Percentiles rank a stretch among this genome's conserved stretches.
phyloP scores from a whole-genome alignment of 1,140 invertebrate genomes.

The Hyposmocoma kahamanoa region DNA sequence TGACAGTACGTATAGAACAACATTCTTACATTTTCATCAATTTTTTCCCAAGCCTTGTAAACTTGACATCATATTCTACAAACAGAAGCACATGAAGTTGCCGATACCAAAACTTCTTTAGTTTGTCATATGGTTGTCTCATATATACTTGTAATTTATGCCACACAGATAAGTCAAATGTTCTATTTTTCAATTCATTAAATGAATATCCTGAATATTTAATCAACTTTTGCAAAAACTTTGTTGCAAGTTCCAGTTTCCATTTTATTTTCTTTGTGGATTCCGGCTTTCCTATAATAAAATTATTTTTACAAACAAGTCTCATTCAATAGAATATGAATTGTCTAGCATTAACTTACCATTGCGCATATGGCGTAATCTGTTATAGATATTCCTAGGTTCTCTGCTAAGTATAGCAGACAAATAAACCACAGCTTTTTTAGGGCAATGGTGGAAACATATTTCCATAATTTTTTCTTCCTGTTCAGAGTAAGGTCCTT shows the following conservation, averaged over 20 bases:
- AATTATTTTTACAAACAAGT: neutral
- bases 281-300: conserved; percentile 30
- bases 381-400: conserved; percentile 46
- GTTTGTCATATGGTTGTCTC: conserved; percentile 30
- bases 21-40: conserved; percentile 34
- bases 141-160: conserved; percentile 37
- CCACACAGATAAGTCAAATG: conserved; percentile 41
- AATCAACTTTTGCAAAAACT: conserved; percentile 37
- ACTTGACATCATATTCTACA: conserved; percentile 37
- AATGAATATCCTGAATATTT: conserved; percentile 30
- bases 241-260: conserved; percentile 38
- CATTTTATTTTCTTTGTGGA: conserved; percentile 38
- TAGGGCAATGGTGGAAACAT: conserved; percentile 36
- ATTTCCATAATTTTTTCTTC: conserved; percentile 53
- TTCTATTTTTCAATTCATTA: conserved; percentile 42
- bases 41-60: conserved; percentile 32
- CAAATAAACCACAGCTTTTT: conserved; percentile 31
- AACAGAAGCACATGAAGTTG: conserved; percentile 47
- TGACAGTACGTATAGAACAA: neutral
- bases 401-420: conserved; percentile 41
- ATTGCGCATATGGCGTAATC: conserved; percentile 22
- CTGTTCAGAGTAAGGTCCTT: conserved; percentile 28
- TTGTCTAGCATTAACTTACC: conserved; percentile 20
- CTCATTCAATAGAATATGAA: neutral
- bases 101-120: conserved; percentile 42